phyloP scores from a whole-genome alignment of 2,888 invertebrate genomes.

The Anthrax anthrax region DNA sequence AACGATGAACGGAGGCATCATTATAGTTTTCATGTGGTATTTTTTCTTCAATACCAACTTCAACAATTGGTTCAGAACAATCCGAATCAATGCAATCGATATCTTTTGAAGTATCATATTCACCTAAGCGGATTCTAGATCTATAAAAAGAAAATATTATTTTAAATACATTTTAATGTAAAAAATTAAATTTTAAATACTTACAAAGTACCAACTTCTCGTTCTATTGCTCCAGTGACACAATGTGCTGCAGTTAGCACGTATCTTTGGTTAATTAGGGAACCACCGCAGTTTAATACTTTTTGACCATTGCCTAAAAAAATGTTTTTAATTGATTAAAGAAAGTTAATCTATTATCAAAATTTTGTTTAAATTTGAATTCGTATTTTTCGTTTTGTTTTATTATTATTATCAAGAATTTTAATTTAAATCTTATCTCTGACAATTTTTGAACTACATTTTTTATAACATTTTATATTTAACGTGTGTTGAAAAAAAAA shows the following conservation, averaged over 20 bases:
- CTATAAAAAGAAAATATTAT: slow-evolving; percentile 15
- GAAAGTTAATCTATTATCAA: too few relatives aligned
- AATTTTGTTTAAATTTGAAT: too few relatives aligned
- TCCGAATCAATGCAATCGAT: slow-evolving; percentile 25
- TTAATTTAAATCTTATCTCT: too few relatives aligned
- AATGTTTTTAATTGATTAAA: too few relatives aligned
- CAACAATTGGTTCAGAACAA: slow-evolving; percentile 41
- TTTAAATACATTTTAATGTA: not conserved
- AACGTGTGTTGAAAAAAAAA: too few relatives aligned
- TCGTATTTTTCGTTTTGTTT: too few relatives aligned
- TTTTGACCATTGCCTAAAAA: slow-evolving; percentile 18
- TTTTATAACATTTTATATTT: too few relatives aligned
- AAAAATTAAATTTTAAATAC: slow-evolving; percentile 16
- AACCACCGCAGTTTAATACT: slow-evolving; percentile 50
- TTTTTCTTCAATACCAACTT: slow-evolving; percentile 45
- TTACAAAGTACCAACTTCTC: slow-evolving; percentile 41
- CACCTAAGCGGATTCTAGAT: slow-evolving; percentile 24
- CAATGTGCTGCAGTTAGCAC: slow-evolving; percentile 50
- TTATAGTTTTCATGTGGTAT: slow-evolving; percentile 51
- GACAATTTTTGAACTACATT: too few relatives aligned
- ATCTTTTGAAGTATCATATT: slow-evolving; percentile 24
- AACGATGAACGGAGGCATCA: slow-evolving; percentile 41
- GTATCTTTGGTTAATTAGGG: slow-evolving; percentile 47
- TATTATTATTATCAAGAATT: too few relatives aligned
- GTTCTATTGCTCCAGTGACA: slow-evolving; percentile 37